Evolutionary conservation across 2,797 vertebrate species (phyloP).

Genomic region (Hypotaenidia okinawae): DNA sequence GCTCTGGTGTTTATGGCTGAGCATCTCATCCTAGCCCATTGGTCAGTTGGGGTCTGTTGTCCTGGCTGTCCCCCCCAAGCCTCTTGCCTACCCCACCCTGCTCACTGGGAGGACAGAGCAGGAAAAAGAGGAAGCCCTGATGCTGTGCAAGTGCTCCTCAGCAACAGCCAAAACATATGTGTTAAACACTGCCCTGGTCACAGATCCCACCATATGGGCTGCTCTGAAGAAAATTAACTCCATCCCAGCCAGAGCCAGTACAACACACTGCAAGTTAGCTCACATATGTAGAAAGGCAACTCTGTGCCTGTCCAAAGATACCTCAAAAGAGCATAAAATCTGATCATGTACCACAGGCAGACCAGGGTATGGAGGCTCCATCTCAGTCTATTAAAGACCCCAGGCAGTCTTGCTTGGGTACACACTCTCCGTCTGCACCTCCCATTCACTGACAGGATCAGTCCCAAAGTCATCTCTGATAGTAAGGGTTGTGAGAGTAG

Average conservation of each 20-base stretch:
- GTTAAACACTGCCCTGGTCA: neutral
- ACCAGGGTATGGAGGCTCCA: neutral
- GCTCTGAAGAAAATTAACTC: neutral
- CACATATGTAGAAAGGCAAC: neutral
- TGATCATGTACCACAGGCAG: neutral
- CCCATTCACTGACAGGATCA: neutral
- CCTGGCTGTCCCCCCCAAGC: neutral
- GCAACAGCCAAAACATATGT: neutral
- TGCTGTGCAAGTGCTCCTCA: neutral
- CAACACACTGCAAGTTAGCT: neutral
- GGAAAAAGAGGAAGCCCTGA: neutral
- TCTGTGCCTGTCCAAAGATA: neutral
- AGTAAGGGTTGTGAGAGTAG: neutral
- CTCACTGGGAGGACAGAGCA: neutral
- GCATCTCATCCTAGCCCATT: neutral
- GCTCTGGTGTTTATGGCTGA: neutral
- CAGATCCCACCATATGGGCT: neutral
- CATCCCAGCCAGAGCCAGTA: neutral
- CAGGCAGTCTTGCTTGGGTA: neutral
- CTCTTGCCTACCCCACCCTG: neutral
- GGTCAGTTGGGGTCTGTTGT: neutral
- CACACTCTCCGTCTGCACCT: neutral
- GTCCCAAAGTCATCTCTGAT: neutral
- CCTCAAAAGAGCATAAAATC: neutral
- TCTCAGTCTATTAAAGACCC: neutral